Conservation (phyloP, 2,113 vertebrate species). For the Scatophagus argus region DNA sequence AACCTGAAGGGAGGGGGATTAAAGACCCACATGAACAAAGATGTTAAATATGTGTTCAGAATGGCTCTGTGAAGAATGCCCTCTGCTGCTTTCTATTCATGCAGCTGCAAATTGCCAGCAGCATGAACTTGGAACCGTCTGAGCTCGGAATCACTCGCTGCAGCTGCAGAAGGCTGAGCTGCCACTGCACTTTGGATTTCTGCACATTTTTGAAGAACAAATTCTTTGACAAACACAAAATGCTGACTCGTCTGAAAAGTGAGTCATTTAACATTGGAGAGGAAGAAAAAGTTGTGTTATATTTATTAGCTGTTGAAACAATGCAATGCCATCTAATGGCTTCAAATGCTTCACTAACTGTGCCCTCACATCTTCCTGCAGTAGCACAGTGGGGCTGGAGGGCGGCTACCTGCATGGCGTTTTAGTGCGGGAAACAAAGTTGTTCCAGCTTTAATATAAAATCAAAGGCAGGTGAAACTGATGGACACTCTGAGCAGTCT, state of each 20-base stretch:
- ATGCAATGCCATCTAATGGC: conserved; percentile 82
- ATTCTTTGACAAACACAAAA: conserved; percentile 80
- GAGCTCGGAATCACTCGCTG: conserved; percentile 34
- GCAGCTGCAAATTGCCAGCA: conserved; percentile 50
- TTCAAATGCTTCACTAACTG: conserved; percentile 17
- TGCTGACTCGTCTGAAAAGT: conserved; percentile 83
- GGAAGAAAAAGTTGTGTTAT: conserved; percentile 80
- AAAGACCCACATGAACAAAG: conserved; percentile 73
- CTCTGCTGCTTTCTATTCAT: conserved; percentile 74
- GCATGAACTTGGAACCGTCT: conserved; percentile 38
- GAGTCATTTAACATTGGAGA: conserved; percentile 40
- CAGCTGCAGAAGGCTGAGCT: conserved; percentile 35
- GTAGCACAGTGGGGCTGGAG: background rate
- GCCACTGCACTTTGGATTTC: conserved; percentile 12
- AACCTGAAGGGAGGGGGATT: conserved; percentile 69
- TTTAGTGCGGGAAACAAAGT: background rate
- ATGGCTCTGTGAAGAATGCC: conserved; percentile 68
- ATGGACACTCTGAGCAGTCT: too few species aligned
- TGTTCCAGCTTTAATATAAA: too few species aligned
- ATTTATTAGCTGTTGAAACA: conserved; percentile 85
- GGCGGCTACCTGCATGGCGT: background rate
- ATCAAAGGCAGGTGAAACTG: too few species aligned
- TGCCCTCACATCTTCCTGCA: background rate
- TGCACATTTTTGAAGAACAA: conserved; percentile 83
- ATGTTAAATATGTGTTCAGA: conserved; percentile 80